Evolutionary conservation across 2,113 vertebrate genomes (phyloP).

Genomic region (Bujurquina vittata): DNA sequence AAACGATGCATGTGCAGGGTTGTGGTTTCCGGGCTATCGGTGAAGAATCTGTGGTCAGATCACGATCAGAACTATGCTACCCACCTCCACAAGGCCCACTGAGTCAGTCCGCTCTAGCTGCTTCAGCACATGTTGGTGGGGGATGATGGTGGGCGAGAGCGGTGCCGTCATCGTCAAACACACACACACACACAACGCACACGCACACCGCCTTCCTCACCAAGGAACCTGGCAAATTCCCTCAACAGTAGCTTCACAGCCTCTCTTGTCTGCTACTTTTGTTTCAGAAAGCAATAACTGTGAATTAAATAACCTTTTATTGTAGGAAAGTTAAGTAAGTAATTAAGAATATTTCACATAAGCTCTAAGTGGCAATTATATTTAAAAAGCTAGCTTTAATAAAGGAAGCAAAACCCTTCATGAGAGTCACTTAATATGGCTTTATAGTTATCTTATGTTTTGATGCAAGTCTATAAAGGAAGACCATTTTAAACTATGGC

Average conservation of each 20-base stretch:
- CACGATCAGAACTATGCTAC: conserved; percentile 68
- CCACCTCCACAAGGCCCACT: conserved; percentile 78
- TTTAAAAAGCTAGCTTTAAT: conserved; percentile 1
- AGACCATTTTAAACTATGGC: neutral
- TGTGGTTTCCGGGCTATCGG: conserved; percentile 9
- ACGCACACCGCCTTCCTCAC: conserved; percentile 29
- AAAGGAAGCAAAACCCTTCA: neutral
- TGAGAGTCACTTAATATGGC: neutral
- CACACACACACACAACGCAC: conserved; percentile 45
- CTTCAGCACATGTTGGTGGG: conserved; percentile 68
- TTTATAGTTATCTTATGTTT: neutral
- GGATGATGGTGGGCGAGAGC: conserved; percentile 74
- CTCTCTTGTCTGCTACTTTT: conserved; percentile 23
- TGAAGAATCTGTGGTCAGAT: conserved; percentile 40
- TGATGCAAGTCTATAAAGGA: neutral
- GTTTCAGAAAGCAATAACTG: conserved; percentile 23
- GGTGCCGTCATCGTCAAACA: conserved; percentile 65
- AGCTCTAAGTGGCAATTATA: conserved; percentile 7
- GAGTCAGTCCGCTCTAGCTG: conserved; percentile 72
- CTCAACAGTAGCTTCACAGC: conserved; percentile 11
- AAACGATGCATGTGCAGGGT: neutral
- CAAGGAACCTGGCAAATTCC: conserved; percentile 32
- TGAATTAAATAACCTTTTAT: conserved; percentile 30
- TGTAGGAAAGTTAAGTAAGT: neutral
- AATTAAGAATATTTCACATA: conserved; percentile 11